phyloP scores from a whole-genome alignment of 2,888 invertebrate species.

The Saturnia pavonia region DNA sequence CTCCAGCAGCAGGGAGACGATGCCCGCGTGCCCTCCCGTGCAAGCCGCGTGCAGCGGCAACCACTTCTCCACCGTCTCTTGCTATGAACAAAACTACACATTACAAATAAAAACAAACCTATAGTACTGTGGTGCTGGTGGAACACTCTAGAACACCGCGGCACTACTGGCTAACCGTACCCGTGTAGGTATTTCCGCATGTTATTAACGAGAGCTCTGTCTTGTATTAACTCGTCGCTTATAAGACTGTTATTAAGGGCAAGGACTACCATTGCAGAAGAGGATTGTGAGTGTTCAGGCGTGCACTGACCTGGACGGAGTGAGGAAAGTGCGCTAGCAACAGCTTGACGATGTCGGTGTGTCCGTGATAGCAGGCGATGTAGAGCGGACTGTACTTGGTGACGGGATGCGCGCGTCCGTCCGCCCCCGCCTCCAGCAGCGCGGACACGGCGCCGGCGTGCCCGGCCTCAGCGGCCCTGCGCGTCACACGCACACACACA shows the following conservation, averaged over 20 bases:
- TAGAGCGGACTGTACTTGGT: slow-evolving; percentile 97
- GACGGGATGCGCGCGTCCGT: slow-evolving; percentile 93
- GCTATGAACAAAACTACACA: slow-evolving; percentile 60
- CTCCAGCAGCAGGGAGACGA: slow-evolving; percentile 90
- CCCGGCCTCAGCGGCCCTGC: slow-evolving; percentile 93
- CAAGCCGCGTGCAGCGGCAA: slow-evolving; percentile 96
- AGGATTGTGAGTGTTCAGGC: not conserved
- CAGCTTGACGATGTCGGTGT: slow-evolving; percentile 87
- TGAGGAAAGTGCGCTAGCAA: slow-evolving; percentile 92
- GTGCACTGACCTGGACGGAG: slow-evolving; percentile 84
- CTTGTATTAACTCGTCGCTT: too few species aligned
- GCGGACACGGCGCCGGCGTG: slow-evolving; percentile 88
- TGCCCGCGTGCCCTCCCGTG: slow-evolving; percentile 90
- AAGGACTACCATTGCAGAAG: too few species aligned
- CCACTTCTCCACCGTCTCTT: slow-evolving; percentile 95
- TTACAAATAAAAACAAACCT: not conserved
- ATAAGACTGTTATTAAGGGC: too few species aligned
- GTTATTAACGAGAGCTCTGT: too few species aligned
- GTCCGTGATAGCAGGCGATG: slow-evolving; percentile 93
- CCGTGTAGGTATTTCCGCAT: too few species aligned
- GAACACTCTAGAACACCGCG: too few species aligned
- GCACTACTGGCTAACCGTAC: too few species aligned
- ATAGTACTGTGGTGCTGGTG: too few species aligned
- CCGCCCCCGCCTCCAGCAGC: slow-evolving; percentile 91
- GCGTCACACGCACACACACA: not conserved